phyloP scores from a whole-genome alignment of 2,888 invertebrate species.

The Lydus trimaculatus region DNA sequence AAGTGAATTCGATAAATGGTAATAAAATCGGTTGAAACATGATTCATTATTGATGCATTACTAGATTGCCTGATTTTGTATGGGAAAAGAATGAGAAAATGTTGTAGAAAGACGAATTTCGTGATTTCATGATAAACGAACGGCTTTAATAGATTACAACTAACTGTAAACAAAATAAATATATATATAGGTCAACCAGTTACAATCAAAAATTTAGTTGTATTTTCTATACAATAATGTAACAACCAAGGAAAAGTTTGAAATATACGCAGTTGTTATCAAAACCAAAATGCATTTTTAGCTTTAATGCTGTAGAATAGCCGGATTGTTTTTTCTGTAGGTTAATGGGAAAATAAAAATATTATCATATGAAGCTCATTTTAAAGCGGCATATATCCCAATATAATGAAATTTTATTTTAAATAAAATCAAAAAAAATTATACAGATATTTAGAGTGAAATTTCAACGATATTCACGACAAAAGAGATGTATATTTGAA shows the following conservation, averaged over 20 bases:
- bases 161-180: not conserved
- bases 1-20: not conserved
- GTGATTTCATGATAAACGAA: not conserved
- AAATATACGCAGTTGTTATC: not conserved
- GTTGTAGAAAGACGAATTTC: not conserved
- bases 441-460: not conserved
- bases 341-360: not conserved
- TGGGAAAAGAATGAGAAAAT: not conserved
- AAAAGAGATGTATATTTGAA: not conserved
- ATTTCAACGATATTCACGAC: not conserved
- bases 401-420: not conserved
- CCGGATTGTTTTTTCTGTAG: not conserved
- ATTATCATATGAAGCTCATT: not conserved
- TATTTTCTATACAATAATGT: not conserved
- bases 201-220: not conserved
- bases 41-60: not conserved
- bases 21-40: not conserved
- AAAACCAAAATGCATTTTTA: not conserved
- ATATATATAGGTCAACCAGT: not conserved
- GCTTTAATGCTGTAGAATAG: no score
- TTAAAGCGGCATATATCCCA: not conserved
- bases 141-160: not conserved
- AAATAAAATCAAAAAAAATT: not conserved
- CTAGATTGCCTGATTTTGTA: not conserved
- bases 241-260: not conserved